A percentile compares a stretch with the other conserved stretches of the same genome.
Conservation (phyloP, 2,797 vertebrate genomes). For the Thripadectes ignobilis region DNA sequence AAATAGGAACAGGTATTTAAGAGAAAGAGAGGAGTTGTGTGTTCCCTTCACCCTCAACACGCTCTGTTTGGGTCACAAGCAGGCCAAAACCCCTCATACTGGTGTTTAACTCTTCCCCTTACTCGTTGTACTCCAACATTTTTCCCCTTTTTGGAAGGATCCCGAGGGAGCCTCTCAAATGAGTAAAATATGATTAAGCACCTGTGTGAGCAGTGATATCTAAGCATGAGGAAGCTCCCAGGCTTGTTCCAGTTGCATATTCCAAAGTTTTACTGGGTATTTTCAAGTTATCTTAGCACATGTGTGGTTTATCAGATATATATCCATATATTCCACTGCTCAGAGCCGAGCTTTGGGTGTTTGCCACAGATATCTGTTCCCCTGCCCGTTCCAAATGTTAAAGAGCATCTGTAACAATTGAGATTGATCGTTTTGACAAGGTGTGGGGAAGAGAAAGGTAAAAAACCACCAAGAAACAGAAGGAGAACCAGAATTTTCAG, state of each 20-base stretch:
- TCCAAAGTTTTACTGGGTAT: background rate
- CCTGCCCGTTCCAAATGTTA: background rate
- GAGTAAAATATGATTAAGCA: background rate
- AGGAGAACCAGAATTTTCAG: background rate
- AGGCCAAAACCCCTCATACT: background rate
- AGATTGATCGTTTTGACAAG: background rate
- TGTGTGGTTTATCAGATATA: background rate
- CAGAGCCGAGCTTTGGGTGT: background rate
- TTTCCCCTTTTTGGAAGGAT: background rate
- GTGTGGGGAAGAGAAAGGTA: rapidly evolving
- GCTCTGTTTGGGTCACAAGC: background rate
- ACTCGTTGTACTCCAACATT: background rate
- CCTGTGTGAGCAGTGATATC: background rate
- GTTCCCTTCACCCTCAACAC: background rate
- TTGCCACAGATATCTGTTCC: background rate
- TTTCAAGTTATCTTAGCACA: background rate
- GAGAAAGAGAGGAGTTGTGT: background rate
- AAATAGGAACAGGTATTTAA: background rate
- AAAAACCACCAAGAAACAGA: background rate
- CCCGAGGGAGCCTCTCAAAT: background rate
- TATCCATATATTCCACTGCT: background rate
- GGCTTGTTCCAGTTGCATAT: background rate
- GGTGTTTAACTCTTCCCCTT: background rate
- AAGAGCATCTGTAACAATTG: background rate
- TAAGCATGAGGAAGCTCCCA: background rate